phyloP scores from a whole-genome alignment of 2,113 vertebrate genomes.

The Manacus vitellinus region DNA sequence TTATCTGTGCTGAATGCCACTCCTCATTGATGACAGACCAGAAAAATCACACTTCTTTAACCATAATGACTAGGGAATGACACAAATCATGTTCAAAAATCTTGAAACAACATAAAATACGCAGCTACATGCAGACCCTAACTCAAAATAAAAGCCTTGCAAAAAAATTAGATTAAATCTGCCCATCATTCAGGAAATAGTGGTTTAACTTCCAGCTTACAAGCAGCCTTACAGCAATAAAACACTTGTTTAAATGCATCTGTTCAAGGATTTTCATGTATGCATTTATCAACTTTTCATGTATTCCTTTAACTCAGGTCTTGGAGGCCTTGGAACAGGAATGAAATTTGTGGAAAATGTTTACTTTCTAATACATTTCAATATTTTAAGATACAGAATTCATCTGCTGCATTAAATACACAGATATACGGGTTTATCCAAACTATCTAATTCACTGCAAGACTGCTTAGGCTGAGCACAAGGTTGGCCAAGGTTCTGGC shows the following conservation, averaged over 20 bases:
- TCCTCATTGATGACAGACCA: slow-evolving; percentile 52
- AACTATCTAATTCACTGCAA: background rate
- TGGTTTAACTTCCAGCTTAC: background rate
- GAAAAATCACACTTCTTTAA: slow-evolving; percentile 41
- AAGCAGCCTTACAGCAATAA: background rate
- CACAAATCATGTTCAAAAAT: slow-evolving; percentile 14
- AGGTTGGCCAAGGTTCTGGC: background rate
- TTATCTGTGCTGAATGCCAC: slow-evolving; percentile 33
- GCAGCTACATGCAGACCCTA: background rate
- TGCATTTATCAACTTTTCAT: background rate
- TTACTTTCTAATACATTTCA: background rate
- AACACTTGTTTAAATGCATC: background rate
- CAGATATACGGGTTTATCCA: background rate
- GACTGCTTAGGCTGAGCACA: background rate
- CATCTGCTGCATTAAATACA: background rate
- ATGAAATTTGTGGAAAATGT: background rate
- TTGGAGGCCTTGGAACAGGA: background rate
- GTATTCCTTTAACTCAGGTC: background rate
- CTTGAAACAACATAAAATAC: background rate
- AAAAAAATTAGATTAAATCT: background rate
- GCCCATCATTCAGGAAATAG: background rate
- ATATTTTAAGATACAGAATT: background rate
- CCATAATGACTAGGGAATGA: background rate
- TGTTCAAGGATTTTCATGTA: background rate
- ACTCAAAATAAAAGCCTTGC: background rate